Percentiles rank a stretch among this genome's conserved stretches.
These are phyloP conservation scores for Dicranocentrus wangi DNA, from an alignment of 2,888 invertebrate genomes.

Conservation along the genomic window DNA sequence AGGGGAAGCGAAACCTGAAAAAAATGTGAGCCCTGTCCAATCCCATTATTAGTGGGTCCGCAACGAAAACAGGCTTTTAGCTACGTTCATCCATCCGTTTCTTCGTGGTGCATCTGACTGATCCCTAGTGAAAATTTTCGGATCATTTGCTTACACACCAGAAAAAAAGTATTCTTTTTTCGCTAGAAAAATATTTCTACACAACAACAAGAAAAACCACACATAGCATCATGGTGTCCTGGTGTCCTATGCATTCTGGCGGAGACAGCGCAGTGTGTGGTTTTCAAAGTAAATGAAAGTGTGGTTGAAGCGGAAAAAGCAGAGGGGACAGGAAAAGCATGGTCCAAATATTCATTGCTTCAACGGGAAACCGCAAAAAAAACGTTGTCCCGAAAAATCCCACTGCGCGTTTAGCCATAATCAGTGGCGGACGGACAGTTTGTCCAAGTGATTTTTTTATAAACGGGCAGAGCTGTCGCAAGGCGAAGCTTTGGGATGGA, in stretches of 20 bases:
- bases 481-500: no score
- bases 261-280: no score
- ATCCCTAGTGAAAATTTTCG: conserved; percentile 27
- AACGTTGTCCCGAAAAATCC: no score
- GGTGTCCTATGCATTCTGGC: neutral
- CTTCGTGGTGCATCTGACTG: neutral
- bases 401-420: no score
- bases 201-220: neutral
- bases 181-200: no score
- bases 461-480: no score
- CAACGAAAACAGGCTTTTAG: conserved; percentile 5
- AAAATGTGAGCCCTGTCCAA: conserved; percentile 9
- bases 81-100: conserved; percentile 11
- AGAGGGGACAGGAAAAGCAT: neutral
- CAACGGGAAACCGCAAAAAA: no score
- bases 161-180: neutral
- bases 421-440: no score
- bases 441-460: no score
- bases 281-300: neutral
- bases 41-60: neutral
- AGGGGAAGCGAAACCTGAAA: neutral
- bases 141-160: conserved; percentile 22
- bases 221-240: neutral
- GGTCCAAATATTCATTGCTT: conserved; percentile 1
- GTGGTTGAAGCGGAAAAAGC: neutral